Conservation (phyloP, 2,797 vertebrate species). For the Muraenolepis orangiensis region DNA sequence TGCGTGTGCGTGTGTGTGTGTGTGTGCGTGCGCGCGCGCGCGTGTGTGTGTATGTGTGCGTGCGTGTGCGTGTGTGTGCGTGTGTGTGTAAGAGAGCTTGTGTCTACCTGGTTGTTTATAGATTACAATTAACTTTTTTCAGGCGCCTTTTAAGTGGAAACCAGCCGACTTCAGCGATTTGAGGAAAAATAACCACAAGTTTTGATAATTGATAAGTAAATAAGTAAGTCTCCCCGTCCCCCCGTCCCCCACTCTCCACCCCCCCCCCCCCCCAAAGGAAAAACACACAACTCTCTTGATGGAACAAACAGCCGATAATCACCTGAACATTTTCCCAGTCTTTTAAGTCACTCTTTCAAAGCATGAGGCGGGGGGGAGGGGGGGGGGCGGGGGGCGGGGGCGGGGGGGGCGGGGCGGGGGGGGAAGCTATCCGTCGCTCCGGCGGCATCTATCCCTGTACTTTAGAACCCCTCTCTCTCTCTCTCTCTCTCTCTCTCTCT, state of each 20-base stretch:
- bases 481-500: too few relatives aligned
- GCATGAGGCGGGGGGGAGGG: slow-evolving; percentile 41
- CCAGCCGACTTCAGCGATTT: background rate
- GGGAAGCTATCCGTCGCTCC: slow-evolving; percentile 42
- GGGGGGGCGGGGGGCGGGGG: too few relatives aligned
- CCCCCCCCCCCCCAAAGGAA: too few relatives aligned
- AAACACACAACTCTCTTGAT: slow-evolving; percentile 31
- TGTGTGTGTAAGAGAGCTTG: background rate
- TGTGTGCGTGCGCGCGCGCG: background rate
- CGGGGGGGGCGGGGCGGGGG: too few relatives aligned
- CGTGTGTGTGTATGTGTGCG: slow-evolving; percentile 6
- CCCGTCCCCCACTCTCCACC: too few relatives aligned
- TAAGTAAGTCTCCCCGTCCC: slow-evolving; percentile 4
- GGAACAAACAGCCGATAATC: slow-evolving; percentile 39
- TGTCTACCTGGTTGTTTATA: background rate
- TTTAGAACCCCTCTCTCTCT: slow-evolving; percentile 61
- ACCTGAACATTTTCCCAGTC: slow-evolving; percentile 38
- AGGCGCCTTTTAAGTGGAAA: background rate
- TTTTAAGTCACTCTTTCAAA: slow-evolving; percentile 47
- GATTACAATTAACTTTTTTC: background rate
- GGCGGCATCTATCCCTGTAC: slow-evolving; percentile 58
- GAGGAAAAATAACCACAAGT: slow-evolving; percentile 23
- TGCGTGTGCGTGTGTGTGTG: too few relatives aligned
- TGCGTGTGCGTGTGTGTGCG: slow-evolving; percentile 17
- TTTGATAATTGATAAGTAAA: slow-evolving; percentile 37